These are phyloP conservation scores for Eulithis testata DNA, from an alignment of 2,888 invertebrate genomes.

Conservation along the genomic window DNA sequence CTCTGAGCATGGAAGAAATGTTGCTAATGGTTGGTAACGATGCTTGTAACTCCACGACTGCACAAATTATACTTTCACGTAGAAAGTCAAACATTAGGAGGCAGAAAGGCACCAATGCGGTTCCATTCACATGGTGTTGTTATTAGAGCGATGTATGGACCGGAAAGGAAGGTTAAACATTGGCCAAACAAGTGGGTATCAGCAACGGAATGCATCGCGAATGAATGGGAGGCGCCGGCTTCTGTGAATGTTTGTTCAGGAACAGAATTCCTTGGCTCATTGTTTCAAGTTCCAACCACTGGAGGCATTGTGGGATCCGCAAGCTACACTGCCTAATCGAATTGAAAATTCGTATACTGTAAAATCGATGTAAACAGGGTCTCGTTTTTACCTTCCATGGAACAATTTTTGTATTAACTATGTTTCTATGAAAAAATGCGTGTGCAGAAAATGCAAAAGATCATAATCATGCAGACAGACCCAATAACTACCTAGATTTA, in stretches of 20 bases:
- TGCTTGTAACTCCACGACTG: constrained; percentile 60
- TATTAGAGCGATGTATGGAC: constrained; percentile 69
- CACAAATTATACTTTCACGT: constrained; percentile 77
- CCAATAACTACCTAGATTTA: constrained; percentile 15
- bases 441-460: too few relatives aligned
- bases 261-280: constrained; percentile 70
- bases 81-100: constrained; percentile 76
- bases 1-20: constrained; percentile 63
- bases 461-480: too few relatives aligned
- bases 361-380: too few relatives aligned
- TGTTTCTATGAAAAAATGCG: too few relatives aligned
- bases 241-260: constrained; percentile 69
- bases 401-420: too few relatives aligned
- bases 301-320: constrained; percentile 44
- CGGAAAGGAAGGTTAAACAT: constrained; percentile 76
- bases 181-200: constrained; percentile 63
- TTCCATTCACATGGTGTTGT: constrained; percentile 69
- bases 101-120: constrained; percentile 60
- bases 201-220: constrained; percentile 54
- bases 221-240: constrained; percentile 66
- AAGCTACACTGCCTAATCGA: constrained; percentile 13
- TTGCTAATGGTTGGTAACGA: constrained; percentile 66
- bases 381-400: too few relatives aligned
- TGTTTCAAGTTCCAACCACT: constrained; percentile 57
- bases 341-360: background rate